Conservation (phyloP, 2,113 vertebrate genomes). For the Pardalotus punctatus region DNA sequence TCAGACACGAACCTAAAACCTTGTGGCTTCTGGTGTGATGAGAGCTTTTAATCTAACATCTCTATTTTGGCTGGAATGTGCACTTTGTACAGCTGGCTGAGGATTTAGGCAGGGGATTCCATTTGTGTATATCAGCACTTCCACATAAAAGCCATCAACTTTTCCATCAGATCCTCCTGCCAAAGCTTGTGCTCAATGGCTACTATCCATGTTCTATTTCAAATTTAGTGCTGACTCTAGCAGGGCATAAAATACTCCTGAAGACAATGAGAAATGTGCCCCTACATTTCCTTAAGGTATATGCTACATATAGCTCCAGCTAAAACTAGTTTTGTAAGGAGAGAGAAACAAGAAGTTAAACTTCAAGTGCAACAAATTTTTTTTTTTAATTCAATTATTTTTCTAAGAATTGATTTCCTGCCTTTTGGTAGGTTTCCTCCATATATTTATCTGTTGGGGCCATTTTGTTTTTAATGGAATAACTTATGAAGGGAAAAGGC, state of each 20-base stretch:
- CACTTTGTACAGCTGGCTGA: background rate
- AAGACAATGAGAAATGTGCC: conserved; percentile 65
- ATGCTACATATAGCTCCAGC: conserved; percentile 48
- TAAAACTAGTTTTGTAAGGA: conserved; percentile 61
- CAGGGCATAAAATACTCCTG: conserved; percentile 65
- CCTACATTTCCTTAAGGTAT: conserved; percentile 67
- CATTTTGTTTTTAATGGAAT: background rate
- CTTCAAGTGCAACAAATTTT: conserved; percentile 35
- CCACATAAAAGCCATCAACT: background rate
- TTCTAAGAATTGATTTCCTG: conserved; percentile 42
- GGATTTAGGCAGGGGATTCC: background rate
- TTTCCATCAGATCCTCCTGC: background rate
- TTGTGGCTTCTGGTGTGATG: background rate
- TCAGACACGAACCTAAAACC: background rate
- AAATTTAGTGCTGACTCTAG: conserved; percentile 56
- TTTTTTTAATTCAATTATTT: conserved; percentile 20
- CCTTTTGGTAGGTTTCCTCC: background rate
- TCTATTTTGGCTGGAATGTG: background rate
- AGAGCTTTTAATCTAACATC: background rate
- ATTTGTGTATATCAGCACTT: background rate
- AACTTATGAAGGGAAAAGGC: background rate
- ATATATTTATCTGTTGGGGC: background rate
- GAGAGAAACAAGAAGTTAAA: conserved; percentile 56
- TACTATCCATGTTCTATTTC: conserved; percentile 39
- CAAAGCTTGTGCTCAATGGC: background rate